Base-by-base conservation (phyloP, 2,113 vertebrate species). In the Pseudorectes ferrugineus region DNA sequence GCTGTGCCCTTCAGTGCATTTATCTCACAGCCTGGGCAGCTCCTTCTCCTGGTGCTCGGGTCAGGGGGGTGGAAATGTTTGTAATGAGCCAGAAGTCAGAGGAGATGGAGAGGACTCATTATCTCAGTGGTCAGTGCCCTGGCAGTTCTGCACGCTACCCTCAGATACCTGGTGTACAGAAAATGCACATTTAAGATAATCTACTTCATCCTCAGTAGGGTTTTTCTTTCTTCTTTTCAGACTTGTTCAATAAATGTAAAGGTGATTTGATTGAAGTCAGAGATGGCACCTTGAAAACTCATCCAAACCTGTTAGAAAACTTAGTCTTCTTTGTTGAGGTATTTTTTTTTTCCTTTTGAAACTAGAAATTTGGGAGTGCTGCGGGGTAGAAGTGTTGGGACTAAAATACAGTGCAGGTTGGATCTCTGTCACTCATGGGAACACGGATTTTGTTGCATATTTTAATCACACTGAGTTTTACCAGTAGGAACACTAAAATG, bases 301-400 rank as follows among this genome's bases (percentile, higher is more conserved):
- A 97, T 42, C 98, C 99, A 59, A 95, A 94, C 81, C 91, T 99
- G 93, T 97, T 99, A 98, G 99, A 99, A 98, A 99, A 98, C 85
- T 96, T 99, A 26, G 98, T 99, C 97, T 99, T 99, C 98, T 99
- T 99, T 95, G 98, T 99, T n/a, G 99, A 99, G 99, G 99, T 99
- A 97, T 97, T 97, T 75, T n/a, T 59, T 58, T 61, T 88, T 88
- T 7, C 29, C 13, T 82, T 84, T 87, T 73, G 48, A 80, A 85
- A 25, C 15, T 13, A 20, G 16, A 70, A 35, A 22, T 63, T 67
- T 67, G 43, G 14, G 43, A 51, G 11, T 46, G 8, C 14, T 33
- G 36, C 0, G 22, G 28, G 52, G 22, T 49, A 24, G 55, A 77
- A 92, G 29, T 43, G 12, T 52, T 81, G 25, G 35, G 31, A 33